Conservation (phyloP, 2,888 invertebrate species). For the Lacanobia wlatinum region DNA sequence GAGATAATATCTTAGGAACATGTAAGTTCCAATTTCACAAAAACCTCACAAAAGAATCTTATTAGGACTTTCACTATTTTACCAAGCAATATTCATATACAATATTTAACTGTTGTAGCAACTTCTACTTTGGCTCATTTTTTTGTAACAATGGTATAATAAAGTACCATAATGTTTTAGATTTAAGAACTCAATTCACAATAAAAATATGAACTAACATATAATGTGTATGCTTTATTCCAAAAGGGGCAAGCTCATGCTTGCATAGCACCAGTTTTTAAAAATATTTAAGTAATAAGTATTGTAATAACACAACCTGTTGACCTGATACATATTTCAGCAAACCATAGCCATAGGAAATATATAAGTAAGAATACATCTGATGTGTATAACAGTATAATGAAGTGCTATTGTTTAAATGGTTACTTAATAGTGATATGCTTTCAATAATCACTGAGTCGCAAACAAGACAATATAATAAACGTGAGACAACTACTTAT, state of each 20-base stretch:
- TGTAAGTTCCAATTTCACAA: slow-evolving; percentile 30
- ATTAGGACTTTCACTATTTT: slow-evolving; percentile 36
- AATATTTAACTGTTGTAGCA: slow-evolving; percentile 55
- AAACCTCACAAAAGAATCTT: slow-evolving; percentile 33
- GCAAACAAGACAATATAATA: slow-evolving; percentile 1
- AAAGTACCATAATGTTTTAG: slow-evolving; percentile 81
- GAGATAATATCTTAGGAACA: slow-evolving; percentile 15
- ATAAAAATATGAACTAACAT: slow-evolving; percentile 83
- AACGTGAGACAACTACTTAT: background rate
- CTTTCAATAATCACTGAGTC: background rate
- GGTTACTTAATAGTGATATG: background rate
- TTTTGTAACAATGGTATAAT: slow-evolving; percentile 73
- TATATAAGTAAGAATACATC: slow-evolving; percentile 5
- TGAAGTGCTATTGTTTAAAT: slow-evolving; percentile 4
- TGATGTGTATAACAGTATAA: background rate
- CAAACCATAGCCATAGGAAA: background rate
- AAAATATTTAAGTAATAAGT: slow-evolving; percentile 5
- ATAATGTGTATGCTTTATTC: slow-evolving; percentile 82
- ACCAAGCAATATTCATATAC: slow-evolving; percentile 37
- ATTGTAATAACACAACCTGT: slow-evolving; percentile 6
- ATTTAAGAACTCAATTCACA: slow-evolving; percentile 83
- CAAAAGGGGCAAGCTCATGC: slow-evolving; percentile 39
- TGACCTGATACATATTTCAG: slow-evolving; percentile 10
- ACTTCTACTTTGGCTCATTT: slow-evolving; percentile 67
- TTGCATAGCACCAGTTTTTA: slow-evolving; percentile 32